Percentiles rank a stretch among this genome's conserved stretches.
Evolutionary conservation across 2,888 invertebrate species (phyloP).

Genomic region (Morpho helenor): DNA sequence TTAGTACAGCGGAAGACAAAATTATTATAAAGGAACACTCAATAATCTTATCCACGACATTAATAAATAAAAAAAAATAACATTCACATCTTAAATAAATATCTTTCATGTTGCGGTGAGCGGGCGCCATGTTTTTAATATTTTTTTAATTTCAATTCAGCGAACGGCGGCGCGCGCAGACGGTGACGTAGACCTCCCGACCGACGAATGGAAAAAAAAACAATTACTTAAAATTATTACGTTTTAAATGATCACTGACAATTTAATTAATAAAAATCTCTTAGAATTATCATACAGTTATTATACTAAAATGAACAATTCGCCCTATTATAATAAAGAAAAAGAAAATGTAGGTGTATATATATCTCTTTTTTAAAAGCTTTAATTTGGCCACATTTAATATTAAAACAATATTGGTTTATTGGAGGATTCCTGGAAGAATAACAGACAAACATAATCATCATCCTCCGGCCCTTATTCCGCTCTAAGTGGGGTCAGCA

Average conservation of each 20-base stretch:
- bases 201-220: slow-evolving; percentile 33
- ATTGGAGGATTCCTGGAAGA: no score
- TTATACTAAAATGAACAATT: no score
- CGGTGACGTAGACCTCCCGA: slow-evolving; percentile 61
- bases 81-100: slow-evolving; percentile 1
- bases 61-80: not conserved
- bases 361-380: no score
- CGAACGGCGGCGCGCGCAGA: slow-evolving; percentile 53
- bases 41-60: not conserved
- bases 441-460: no score
- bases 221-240: slow-evolving; percentile 29
- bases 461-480: no score
- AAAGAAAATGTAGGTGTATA: no score
- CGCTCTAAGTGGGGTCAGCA: no score
- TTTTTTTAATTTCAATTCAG: slow-evolving; percentile 26
- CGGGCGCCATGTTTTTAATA: slow-evolving; percentile 27
- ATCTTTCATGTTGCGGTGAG: slow-evolving; percentile 29
- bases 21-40: not conserved
- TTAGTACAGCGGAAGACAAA: not conserved
- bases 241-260: slow-evolving; percentile 45
- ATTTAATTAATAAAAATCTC: no score
- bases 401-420: no score
- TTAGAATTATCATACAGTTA: no score
- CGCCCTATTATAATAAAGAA: no score
- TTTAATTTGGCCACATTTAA: no score